Evolutionary conservation across 1,140 invertebrate genomes (phyloP).

Genomic region (Dolichoris vasculosae): DNA sequence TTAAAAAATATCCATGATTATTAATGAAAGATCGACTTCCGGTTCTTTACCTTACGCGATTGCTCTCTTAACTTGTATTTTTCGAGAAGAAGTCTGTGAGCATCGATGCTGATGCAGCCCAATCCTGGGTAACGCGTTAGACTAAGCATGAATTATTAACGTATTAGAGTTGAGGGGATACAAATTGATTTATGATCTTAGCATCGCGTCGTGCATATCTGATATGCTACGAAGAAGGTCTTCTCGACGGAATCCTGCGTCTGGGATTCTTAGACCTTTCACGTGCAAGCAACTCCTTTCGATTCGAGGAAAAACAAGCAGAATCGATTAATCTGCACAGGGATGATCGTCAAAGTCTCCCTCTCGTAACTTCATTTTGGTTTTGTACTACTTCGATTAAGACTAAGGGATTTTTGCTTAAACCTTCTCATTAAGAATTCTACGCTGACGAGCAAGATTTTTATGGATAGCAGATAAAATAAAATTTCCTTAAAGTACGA

Average conservation of each 20-base stretch:
- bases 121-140: slow-evolving; percentile 56
- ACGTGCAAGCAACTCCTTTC: background rate
- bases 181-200: slow-evolving; percentile 71
- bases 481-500: too few relatives aligned
- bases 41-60: background rate
- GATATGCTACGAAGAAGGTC: slow-evolving; percentile 49
- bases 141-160: slow-evolving; percentile 72
- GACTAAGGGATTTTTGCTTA: background rate
- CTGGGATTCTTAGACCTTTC: background rate
- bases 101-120: background rate
- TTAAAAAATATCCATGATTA: too few relatives aligned
- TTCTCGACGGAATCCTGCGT: background rate
- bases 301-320: slow-evolving; percentile 17
- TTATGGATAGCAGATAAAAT: background rate
- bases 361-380: background rate
- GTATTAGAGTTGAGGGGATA: slow-evolving; percentile 65
- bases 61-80: slow-evolving; percentile 61
- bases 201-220: slow-evolving; percentile 65
- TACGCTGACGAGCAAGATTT: background rate
- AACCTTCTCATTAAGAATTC: slow-evolving; percentile 16
- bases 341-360: background rate
- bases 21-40: background rate
- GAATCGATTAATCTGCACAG: slow-evolving; percentile 47
- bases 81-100: slow-evolving; percentile 55
- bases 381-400: background rate